Conservation (phyloP, 2,113 vertebrate species). For the Phalacrocorax pelagicus region DNA sequence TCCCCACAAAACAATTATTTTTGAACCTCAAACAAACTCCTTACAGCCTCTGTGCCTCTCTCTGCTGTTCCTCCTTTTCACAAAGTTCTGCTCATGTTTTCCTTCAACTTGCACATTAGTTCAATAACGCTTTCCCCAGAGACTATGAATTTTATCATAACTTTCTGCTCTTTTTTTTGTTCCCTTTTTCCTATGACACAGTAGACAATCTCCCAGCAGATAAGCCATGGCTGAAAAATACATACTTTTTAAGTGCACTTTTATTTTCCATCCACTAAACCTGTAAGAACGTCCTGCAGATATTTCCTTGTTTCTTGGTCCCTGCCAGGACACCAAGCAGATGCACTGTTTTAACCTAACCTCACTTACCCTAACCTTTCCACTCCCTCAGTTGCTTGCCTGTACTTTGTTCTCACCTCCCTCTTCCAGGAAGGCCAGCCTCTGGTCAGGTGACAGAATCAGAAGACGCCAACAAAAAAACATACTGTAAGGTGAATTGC, state of each 20-base stretch:
- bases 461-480: not conserved
- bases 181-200: not conserved
- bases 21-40: not conserved
- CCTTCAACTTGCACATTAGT: not conserved
- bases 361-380: not conserved
- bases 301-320: not conserved
- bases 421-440: not conserved
- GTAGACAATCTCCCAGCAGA: slow-evolving; percentile 6
- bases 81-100: not conserved
- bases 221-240: not conserved
- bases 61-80: not conserved
- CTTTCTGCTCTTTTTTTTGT: not conserved
- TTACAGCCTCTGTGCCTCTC: not conserved
- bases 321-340: not conserved
- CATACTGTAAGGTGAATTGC: not conserved
- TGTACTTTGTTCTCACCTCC: not conserved
- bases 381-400: not conserved
- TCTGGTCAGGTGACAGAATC: not conserved
- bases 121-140: not conserved
- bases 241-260: not conserved
- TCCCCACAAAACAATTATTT: not conserved
- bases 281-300: not conserved
- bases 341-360: not conserved
- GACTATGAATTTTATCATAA: not conserved
- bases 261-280: not conserved